Evolutionary conservation across 1,140 invertebrate species (phyloP).

Genomic region (Cotesia typhae): DNA sequence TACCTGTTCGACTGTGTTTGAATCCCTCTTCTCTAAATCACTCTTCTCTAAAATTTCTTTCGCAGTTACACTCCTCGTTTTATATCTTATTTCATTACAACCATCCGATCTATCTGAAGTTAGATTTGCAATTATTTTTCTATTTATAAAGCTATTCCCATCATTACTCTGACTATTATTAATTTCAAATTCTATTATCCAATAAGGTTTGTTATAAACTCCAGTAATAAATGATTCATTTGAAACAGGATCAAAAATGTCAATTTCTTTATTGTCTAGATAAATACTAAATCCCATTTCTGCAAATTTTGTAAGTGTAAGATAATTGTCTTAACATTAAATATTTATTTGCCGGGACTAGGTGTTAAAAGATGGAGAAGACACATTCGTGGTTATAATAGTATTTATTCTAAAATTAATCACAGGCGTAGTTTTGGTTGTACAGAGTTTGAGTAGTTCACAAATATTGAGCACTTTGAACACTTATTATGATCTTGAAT

Average conservation of each 20-base stretch:
- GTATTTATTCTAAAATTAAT: too few species aligned
- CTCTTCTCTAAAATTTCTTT: neutral
- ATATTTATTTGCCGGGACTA: too few species aligned
- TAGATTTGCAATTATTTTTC: slow-evolving; percentile 24
- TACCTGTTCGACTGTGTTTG: neutral
- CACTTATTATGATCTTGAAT: too few species aligned
- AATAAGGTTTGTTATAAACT: slow-evolving; percentile 36
- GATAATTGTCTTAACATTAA: too few species aligned
- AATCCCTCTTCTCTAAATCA: too few species aligned
- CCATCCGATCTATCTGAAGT: neutral
- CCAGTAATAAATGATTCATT: slow-evolving; percentile 30
- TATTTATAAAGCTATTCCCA: neutral
- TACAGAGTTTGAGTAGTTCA: too few species aligned
- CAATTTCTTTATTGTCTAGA: slow-evolving; percentile 22
- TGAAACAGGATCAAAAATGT: slow-evolving; percentile 23
- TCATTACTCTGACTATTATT: slow-evolving; percentile 20
- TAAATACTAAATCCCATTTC: slow-evolving; percentile 33
- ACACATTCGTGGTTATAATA: too few species aligned
- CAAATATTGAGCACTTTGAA: too few species aligned
- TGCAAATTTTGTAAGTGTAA: slow-evolving; percentile 36
- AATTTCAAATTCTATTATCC: slow-evolving; percentile 34
- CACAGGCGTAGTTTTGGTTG: too few species aligned
- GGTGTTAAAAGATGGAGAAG: too few species aligned
- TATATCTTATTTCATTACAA: neutral
- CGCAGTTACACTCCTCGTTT: neutral